Evolutionary conservation across 2,888 invertebrate genomes (phyloP), one percentile per base, ranked within the genome.

Genomic region (Pasiphila rectangulata): DNA sequence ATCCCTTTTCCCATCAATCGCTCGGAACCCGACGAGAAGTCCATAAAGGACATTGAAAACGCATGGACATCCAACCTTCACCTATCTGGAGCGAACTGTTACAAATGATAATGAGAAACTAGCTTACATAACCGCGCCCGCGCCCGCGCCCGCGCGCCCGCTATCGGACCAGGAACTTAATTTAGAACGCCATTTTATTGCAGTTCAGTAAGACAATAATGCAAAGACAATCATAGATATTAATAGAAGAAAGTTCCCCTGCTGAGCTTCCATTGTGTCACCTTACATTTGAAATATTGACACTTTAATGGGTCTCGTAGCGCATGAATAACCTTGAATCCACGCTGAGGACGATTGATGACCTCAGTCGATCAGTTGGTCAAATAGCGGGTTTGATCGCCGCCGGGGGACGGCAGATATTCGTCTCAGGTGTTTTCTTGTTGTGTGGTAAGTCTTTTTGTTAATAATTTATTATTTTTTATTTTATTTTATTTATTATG

Each of bases 151-250:
- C 27, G 12, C 27, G 12, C 27, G 19, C 19, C 0, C 16, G 37
- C 19, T 40, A 44, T 49, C 44, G 13, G 35, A 49, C 12, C 40
- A 44, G 44, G 44, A 49, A 48, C 35, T 10, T 24, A 29, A 29
- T 13, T 32, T 37, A 25, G 16, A 12, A 25, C 6, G 16, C 9
- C 9, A 30, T 16, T 38, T 24, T 38, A 38, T 25, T 35, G 5
- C 19, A 44, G 7, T 16, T 16, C 21, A 13, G 15, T n/a, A n/a
- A n/a, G n/a, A n/a, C n/a, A n/a, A n/a, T 7, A 13, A 7, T 5
- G 12, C 27, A 3, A 27, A 27, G 17, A 44, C 5, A 39, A 39
- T n/a, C 16, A 24, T 24, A 9, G 21, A 13, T 27, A 13, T 24
- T 24, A 13, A 27, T 13, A 13, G 6, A 27, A 3, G 27, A 27